Percentiles rank a stretch among this genome's conserved stretches.
phyloP scores from a whole-genome alignment of 2,113 vertebrate genomes.

The Heterochromis multidens region DNA sequence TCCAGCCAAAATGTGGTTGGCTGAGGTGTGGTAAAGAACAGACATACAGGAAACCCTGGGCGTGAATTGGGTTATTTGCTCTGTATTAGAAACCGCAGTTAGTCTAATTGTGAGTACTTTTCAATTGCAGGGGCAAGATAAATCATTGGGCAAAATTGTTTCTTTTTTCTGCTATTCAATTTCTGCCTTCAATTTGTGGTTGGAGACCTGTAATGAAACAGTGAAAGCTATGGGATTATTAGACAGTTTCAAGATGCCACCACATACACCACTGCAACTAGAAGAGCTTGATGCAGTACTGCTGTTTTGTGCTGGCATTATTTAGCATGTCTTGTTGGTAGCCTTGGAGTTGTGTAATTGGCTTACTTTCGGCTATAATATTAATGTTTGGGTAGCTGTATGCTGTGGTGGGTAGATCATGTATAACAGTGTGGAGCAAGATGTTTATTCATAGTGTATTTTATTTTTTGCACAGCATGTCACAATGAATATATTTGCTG shows the following conservation, averaged over 20 bases:
- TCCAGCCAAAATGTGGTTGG: not conserved
- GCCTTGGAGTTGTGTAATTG: not conserved
- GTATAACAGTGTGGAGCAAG: not conserved
- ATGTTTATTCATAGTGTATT: not conserved
- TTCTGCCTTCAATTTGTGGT: not conserved
- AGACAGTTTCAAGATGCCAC: not conserved
- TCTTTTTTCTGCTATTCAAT: not conserved
- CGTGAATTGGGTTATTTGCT: not conserved
- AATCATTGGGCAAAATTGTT: not conserved
- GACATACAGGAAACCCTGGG: rapidly evolving
- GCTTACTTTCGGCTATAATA: not conserved
- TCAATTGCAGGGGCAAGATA: not conserved
- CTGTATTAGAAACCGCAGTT: not conserved
- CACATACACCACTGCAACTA: not conserved
- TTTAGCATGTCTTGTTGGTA: not conserved
- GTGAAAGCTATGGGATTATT: not conserved
- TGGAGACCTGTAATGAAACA: not conserved
- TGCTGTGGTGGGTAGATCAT: not conserved
- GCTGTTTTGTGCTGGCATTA: not conserved
- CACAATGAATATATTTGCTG: not conserved
- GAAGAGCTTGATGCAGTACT: not conserved
- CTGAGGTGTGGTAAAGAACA: not conserved
- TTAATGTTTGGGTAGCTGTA: not conserved
- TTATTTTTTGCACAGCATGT: not conserved
- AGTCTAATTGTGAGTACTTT: not conserved